Base-by-base conservation (phyloP, 1,140 invertebrate species). In the Aphelenchoides besseyi region DNA sequence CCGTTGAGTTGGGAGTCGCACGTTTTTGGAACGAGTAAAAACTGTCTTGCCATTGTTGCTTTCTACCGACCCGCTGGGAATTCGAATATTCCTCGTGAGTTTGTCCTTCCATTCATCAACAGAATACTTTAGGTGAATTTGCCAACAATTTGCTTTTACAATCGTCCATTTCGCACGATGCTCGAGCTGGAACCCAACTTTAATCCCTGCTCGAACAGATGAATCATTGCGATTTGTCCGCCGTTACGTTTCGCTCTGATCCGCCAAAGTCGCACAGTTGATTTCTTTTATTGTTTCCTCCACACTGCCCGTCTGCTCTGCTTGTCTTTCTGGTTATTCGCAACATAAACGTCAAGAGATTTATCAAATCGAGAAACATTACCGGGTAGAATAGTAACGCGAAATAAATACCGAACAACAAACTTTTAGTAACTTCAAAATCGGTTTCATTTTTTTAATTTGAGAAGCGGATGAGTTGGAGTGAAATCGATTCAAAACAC, bases 1-100 rank as follows among this genome's bases (percentile, higher is more conserved):
- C 90, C 3, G 88, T 88, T 53, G 88, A 90, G 78, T 89, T 94
- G 79, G 93, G 93, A 0, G 89, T 94, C 2, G 92, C 92, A 16
- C 55, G 82, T 28, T 77, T 74, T 41, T 83, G 82, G 82, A 82
- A 85, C 59, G 5, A 57, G 74, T 3, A 79, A 80, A 35, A 81
- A 85, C 61, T 83, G 75, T 69, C 54, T 84, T 8, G 79, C 83
- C 16, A 77, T 83, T 32, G 82, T 83, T 1, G 82, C 79, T 2
- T 85, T 83, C 59, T 83, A 83, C 67, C 59, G 83, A 30, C 83
- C 82, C 0, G 74, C 64, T 37, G 82, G 82, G 16, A 83, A 83
- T 71, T 78, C 73, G 0, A 83, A 83, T 68, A 72, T 73, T 33
- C 81, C 81, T 26, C 81, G 80, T 83, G 66, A 59, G 63, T 55